phyloP scores from a whole-genome alignment of 1,140 invertebrate species.

The Dufourea novaeangliae region DNA sequence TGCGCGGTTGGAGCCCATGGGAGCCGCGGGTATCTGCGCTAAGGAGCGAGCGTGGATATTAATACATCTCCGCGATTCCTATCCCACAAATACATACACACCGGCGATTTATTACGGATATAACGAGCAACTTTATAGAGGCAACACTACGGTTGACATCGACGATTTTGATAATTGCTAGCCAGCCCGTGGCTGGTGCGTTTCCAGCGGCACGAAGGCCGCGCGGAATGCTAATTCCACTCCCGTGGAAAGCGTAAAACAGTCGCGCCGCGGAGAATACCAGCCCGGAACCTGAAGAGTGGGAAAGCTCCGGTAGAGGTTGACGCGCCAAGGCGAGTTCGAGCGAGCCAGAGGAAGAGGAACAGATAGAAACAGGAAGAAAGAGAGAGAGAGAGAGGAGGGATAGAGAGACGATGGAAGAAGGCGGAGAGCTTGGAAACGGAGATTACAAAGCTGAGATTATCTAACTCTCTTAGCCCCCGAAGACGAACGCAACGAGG shows the following conservation, averaged over 20 bases:
- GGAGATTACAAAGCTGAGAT: constrained; percentile 77
- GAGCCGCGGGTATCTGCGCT: background rate
- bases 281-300: constrained; percentile 46
- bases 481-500: constrained; percentile 55
- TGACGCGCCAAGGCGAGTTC: background rate
- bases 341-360: background rate
- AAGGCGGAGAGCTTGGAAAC: constrained; percentile 54
- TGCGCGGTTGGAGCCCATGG: background rate
- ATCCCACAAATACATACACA: constrained; percentile 11
- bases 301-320: constrained; percentile 9
- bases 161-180: constrained; percentile 69
- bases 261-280: background rate
- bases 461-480: constrained; percentile 73
- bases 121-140: constrained; percentile 49
- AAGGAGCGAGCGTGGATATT: constrained; percentile 11
- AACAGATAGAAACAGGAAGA: background rate
- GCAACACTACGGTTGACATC: constrained; percentile 65
- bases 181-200: constrained; percentile 27
- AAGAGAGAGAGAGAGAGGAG: background rate
- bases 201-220: constrained; percentile 32
- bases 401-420: background rate
- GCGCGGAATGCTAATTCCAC: constrained; percentile 30
- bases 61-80: constrained; percentile 29
- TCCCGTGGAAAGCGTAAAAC: background rate
- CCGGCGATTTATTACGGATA: constrained; percentile 21